A percentile compares a stretch with the other conserved stretches of the same genome.
phyloP scores from a whole-genome alignment of 2,113 vertebrate species.

The Lipophrys pholis region DNA sequence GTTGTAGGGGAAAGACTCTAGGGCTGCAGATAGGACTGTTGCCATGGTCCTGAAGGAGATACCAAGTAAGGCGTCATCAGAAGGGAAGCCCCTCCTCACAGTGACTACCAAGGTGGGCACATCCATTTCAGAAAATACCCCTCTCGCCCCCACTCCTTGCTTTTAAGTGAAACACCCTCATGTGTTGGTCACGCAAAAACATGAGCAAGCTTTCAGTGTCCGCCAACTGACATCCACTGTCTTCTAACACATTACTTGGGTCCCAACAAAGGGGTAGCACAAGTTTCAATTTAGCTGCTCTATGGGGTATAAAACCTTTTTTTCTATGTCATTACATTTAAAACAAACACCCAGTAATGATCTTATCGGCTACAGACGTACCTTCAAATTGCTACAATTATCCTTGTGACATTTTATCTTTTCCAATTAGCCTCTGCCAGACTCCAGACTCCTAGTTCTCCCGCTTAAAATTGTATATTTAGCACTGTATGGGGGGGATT shows the following conservation, averaged over 20 bases:
- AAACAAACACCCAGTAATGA: slow-evolving; percentile 24
- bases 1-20: slow-evolving; percentile 99
- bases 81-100: slow-evolving; percentile 99
- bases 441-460: slow-evolving; percentile 32
- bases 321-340: slow-evolving; percentile 12
- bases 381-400: slow-evolving; percentile 41
- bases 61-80: slow-evolving; percentile 98
- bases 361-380: slow-evolving; percentile 26
- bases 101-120: slow-evolving; percentile 99
- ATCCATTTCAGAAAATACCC: slow-evolving; percentile 87
- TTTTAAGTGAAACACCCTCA: slow-evolving; percentile 56
- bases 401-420: slow-evolving; percentile 31
- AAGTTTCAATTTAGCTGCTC: slow-evolving; percentile 75
- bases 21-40: slow-evolving; percentile 99
- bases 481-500: slow-evolving; percentile 21
- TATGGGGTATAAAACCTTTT: slow-evolving; percentile 77
- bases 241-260: slow-evolving; percentile 54
- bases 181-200: slow-evolving; percentile 67
- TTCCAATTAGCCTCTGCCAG: slow-evolving; percentile 49
- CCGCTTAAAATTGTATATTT: slow-evolving; percentile 24
- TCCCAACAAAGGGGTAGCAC: slow-evolving; percentile 37
- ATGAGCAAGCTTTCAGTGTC: slow-evolving; percentile 71
- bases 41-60: slow-evolving; percentile 99
- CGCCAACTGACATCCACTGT: slow-evolving; percentile 66
- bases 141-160: slow-evolving; percentile 63